Percentiles rank a stretch among this genome's conserved stretches.
These are phyloP conservation scores for Sepiola atlantica DNA, from an alignment of 2,888 invertebrate species.

Conservation along the genomic window DNA sequence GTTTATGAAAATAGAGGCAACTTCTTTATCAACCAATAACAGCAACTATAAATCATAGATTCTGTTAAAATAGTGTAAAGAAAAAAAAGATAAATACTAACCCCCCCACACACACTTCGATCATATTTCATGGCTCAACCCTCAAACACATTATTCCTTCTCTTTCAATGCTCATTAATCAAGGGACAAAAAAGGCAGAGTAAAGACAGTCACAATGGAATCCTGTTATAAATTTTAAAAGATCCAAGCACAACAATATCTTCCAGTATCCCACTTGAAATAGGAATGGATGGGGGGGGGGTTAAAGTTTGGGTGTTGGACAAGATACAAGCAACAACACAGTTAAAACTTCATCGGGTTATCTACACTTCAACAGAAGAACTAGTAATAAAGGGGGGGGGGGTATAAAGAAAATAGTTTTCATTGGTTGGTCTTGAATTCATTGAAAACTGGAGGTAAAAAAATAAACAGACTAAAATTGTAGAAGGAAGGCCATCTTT, in stretches of 20 bases:
- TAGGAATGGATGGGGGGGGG: neutral
- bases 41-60: neutral
- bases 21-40: neutral
- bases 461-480: neutral
- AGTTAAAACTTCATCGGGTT: neutral
- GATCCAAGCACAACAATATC: neutral
- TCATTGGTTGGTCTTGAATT: conserved; percentile 5
- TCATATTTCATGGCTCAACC: conserved; percentile 32
- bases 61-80: neutral
- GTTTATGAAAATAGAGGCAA: too few species aligned
- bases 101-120: neutral
- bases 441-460: neutral
- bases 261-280: neutral
- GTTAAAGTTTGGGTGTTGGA: neutral
- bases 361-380: neutral
- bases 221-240: neutral
- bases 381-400: neutral
- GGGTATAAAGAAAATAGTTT: neutral
- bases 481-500: neutral
- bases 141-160: neutral
- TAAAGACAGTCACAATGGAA: neutral
- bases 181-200: neutral
- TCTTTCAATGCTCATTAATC: neutral
- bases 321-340: conserved; percentile 32
- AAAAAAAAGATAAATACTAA: neutral